Evolutionary conservation across 2,888 invertebrate species (phyloP).

Genomic region (Drosophila helvetica): DNA sequence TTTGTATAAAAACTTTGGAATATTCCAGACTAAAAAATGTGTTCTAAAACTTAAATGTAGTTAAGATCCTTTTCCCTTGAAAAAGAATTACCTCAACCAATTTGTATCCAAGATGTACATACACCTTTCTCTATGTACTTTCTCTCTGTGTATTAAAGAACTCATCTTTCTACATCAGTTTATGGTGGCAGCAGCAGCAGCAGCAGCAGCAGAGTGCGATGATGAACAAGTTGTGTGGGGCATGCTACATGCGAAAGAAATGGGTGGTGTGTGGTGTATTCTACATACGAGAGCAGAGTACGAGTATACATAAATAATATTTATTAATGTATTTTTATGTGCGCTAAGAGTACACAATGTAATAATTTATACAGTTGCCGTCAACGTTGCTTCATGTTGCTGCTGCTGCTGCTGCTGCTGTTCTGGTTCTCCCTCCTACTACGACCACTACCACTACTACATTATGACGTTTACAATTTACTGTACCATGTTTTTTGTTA

Average conservation of each 20-base stretch:
- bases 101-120: background rate
- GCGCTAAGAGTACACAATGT: slow-evolving; percentile 79
- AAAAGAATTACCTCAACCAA: background rate
- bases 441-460: slow-evolving; percentile 34
- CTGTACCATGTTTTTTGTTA: slow-evolving; percentile 67
- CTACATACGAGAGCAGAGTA: slow-evolving; percentile 34
- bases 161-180: slow-evolving; percentile 59
- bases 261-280: slow-evolving; percentile 33
- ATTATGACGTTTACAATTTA: slow-evolving; percentile 79
- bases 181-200: slow-evolving; percentile 35
- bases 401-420: slow-evolving; percentile 29
- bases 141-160: slow-evolving; percentile 58
- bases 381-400: slow-evolving; percentile 54
- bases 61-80: background rate
- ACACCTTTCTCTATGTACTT: background rate
- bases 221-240: slow-evolving; percentile 28
- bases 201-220: slow-evolving; percentile 36
- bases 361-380: slow-evolving; percentile 80
- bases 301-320: slow-evolving; percentile 78
- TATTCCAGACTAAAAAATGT: background rate
- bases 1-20: too few species aligned
- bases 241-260: slow-evolving; percentile 9
- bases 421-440: slow-evolving; percentile 7
- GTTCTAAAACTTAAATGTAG: background rate
- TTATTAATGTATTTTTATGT: slow-evolving; percentile 81